These are phyloP conservation scores for Notocelia uddmanniana DNA, from an alignment of 2,888 invertebrate species.

Conservation along the genomic window DNA sequence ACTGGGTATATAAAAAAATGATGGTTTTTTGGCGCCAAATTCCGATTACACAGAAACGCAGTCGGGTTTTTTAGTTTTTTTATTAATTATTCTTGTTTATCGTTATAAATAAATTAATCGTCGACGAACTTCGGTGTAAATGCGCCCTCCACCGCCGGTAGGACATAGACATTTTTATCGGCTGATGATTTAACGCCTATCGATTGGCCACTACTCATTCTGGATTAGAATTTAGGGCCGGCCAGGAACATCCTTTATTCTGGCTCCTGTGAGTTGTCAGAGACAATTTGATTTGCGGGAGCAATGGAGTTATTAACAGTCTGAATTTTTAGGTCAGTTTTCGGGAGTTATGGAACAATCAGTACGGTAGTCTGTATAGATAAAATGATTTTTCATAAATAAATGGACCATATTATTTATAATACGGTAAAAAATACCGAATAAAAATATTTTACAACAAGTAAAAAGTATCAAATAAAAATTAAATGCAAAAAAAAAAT, in stretches of 20 bases:
- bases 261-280: slow-evolving; percentile 57
- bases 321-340: background rate
- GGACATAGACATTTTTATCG: slow-evolving; percentile 84
- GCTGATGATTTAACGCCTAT: slow-evolving; percentile 80
- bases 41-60: too few species aligned
- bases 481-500: too few species aligned
- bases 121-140: slow-evolving; percentile 66
- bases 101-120: slow-evolving; percentile 23
- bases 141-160: slow-evolving; percentile 52
- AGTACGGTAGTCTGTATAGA: too few species aligned
- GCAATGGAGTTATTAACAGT: background rate
- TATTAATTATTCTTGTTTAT: too few species aligned
- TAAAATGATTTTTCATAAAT: too few species aligned
- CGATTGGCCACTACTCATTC: slow-evolving; percentile 76
- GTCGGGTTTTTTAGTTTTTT: too few species aligned
- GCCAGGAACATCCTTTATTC: slow-evolving; percentile 29
- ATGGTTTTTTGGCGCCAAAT: too few species aligned
- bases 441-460: too few species aligned
- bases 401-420: too few species aligned
- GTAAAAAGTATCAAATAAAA: too few species aligned
- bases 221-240: slow-evolving; percentile 65
- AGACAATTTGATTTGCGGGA: slow-evolving; percentile 21
- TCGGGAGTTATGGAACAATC: background rate
- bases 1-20: too few species aligned
- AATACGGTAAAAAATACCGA: too few species aligned